Conservation (phyloP, 2,888 invertebrate genomes). For the Brachyopa scutellaris region DNA sequence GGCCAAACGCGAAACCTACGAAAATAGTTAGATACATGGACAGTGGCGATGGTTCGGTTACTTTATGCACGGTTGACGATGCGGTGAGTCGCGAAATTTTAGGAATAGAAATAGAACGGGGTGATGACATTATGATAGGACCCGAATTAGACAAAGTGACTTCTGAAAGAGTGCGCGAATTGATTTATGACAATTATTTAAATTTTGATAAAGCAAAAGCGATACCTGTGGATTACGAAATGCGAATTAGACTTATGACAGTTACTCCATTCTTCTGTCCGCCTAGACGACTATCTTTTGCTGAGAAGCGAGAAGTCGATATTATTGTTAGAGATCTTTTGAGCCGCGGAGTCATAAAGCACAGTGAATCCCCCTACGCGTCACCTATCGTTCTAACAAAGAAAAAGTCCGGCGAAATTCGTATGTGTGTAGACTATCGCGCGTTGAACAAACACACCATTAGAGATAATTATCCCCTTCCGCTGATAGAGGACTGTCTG, state of each 20-base stretch:
- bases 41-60: too few relatives aligned
- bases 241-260: conserved; percentile 13
- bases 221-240: conserved; percentile 14
- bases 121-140: conserved; percentile 1
- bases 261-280: conserved; percentile 6
- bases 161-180: neutral
- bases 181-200: neutral
- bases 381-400: conserved; percentile 45
- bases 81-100: neutral
- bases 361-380: conserved; percentile 55
- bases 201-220: neutral
- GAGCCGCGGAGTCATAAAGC: conserved; percentile 38
- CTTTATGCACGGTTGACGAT: neutral
- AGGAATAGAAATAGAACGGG: neutral
- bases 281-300: conserved; percentile 27
- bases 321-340: conserved; percentile 54
- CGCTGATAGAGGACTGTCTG: conserved; percentile 59
- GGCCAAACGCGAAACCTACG: too few relatives aligned
- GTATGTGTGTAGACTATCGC: conserved; percentile 31
- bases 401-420: conserved; percentile 35
- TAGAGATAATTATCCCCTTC: conserved; percentile 51
- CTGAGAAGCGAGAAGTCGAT: conserved; percentile 34
- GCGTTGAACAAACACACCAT: conserved; percentile 31
- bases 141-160: neutral
- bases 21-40: too few relatives aligned